phyloP scores from a whole-genome alignment of 1,140 invertebrate genomes.

The Pararge aegeria region DNA sequence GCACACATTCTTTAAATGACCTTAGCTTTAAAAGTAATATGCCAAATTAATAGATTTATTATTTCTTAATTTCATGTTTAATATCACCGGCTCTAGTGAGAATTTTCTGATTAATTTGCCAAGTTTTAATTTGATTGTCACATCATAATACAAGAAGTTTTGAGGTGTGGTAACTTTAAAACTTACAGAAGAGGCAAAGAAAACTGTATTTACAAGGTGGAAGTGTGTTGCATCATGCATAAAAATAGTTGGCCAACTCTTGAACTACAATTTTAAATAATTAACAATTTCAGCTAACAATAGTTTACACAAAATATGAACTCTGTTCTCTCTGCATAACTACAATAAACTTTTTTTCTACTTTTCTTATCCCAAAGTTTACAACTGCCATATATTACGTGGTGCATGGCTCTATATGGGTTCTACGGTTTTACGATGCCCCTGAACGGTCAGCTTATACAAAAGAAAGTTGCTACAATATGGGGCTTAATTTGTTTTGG shows the following conservation, averaged over 20 bases:
- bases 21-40: too few relatives aligned
- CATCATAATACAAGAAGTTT: too few relatives aligned
- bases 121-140: too few relatives aligned
- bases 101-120: too few relatives aligned
- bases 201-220: too few relatives aligned
- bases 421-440: conserved; percentile 52
- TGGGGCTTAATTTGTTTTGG: conserved; percentile 71
- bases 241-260: background rate
- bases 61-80: too few relatives aligned
- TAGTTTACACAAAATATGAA: background rate
- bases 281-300: background rate
- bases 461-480: conserved; percentile 49
- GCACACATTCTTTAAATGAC: too few relatives aligned
- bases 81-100: too few relatives aligned
- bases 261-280: background rate
- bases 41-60: too few relatives aligned
- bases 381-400: conserved; percentile 55
- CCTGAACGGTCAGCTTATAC: conserved; percentile 58
- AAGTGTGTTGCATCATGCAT: background rate
- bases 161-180: too few relatives aligned
- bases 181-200: too few relatives aligned
- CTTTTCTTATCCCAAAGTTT: conserved; percentile 38
- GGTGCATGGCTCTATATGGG: background rate
- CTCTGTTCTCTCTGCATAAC: conserved; percentile 15
- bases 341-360: conserved; percentile 5